Evolutionary conservation across 2,797 vertebrate genomes (phyloP).

Genomic region (Fratercula arctica): DNA sequence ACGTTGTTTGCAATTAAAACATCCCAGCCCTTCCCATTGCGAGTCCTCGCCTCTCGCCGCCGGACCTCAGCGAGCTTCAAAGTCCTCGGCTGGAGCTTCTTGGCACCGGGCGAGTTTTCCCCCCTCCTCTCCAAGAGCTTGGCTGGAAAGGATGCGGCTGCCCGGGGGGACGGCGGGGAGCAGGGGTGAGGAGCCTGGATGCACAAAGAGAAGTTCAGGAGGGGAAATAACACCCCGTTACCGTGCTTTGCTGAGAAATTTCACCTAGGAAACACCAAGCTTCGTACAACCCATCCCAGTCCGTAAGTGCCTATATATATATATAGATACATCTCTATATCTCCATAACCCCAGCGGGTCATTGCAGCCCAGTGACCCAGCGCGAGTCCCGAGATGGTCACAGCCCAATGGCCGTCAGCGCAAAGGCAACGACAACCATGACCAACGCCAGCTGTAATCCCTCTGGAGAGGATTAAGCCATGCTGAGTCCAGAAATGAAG

Average conservation of each 20-base stretch:
- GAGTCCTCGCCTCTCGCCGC: neutral
- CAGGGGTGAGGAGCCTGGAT: neutral
- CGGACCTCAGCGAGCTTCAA: neutral
- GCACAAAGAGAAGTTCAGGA: neutral
- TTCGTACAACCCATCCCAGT: neutral
- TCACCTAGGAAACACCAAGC: neutral
- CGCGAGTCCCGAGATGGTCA: accelerated
- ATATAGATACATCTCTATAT: too few relatives aligned
- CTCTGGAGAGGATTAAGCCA: neutral
- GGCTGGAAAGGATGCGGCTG: neutral
- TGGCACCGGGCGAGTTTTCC: neutral
- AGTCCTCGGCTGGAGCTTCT: neutral
- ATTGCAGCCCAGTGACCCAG: neutral
- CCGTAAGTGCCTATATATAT: accelerated
- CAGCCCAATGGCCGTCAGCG: accelerated
- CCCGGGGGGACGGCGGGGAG: accelerated
- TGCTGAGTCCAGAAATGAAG: neutral
- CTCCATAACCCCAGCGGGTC: accelerated
- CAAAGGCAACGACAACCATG: neutral
- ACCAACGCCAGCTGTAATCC: neutral
- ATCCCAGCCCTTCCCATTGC: neutral
- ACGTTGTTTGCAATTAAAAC: neutral
- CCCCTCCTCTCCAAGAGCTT: neutral
- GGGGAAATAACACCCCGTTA: neutral
- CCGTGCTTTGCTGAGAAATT: neutral